phyloP scores from a whole-genome alignment of 2,113 vertebrate species.

The Phocoena phocoena region DNA sequence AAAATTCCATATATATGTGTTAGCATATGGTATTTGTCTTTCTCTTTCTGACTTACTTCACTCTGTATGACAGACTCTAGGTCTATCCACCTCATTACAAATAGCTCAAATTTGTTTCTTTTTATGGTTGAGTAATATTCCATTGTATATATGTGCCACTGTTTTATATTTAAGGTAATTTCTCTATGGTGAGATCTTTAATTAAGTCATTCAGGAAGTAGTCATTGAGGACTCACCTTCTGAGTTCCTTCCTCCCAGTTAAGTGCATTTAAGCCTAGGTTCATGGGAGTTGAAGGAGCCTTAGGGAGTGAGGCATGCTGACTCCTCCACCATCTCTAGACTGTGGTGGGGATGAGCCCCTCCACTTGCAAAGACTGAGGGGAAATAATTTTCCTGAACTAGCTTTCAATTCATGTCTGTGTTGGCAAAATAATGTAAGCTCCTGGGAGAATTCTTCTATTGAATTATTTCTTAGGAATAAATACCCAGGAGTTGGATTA shows the following conservation, averaged over 20 bases:
- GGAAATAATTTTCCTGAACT: not conserved
- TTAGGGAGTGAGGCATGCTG: accelerated
- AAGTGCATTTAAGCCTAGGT: not conserved
- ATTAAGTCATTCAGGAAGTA: not conserved
- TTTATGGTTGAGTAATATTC: too few species aligned
- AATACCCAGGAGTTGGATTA: not conserved
- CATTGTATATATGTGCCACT: not conserved
- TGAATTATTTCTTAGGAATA: constrained; percentile 43
- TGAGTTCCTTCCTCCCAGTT: not conserved
- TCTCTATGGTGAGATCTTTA: not conserved
- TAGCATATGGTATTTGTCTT: too few species aligned
- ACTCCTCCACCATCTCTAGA: too few species aligned
- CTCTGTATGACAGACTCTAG: too few species aligned
- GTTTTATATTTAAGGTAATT: not conserved
- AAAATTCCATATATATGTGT: too few species aligned
- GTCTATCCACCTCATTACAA: too few species aligned
- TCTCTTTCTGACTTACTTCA: too few species aligned
- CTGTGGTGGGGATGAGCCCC: not conserved
- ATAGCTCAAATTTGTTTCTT: too few species aligned
- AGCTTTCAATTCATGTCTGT: not conserved
- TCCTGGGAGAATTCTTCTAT: not conserved
- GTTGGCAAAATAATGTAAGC: not conserved
- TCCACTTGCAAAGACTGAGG: not conserved
- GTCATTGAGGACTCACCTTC: accelerated
- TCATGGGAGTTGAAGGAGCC: accelerated